Percentiles rank a stretch among this genome's conserved stretches.
Conservation (phyloP, 2,113 vertebrate species). For the Ophiodon elongatus region DNA sequence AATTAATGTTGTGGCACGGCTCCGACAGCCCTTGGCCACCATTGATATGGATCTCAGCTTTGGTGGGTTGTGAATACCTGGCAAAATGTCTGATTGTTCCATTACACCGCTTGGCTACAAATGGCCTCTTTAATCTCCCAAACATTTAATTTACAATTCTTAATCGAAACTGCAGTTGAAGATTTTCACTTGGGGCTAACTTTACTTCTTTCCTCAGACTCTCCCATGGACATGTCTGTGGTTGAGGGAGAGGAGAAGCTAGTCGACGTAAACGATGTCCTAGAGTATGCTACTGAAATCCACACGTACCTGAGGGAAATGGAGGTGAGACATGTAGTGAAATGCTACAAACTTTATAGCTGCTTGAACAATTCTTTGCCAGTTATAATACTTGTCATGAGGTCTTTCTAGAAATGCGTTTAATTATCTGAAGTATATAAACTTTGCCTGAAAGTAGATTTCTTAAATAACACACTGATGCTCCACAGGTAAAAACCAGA, state of each 20-base stretch:
- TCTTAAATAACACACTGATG: background rate
- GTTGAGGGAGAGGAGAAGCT: constrained; percentile 87
- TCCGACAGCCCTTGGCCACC: constrained; percentile 88
- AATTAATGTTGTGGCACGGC: constrained; percentile 80
- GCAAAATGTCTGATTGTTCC: background rate
- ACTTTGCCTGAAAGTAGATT: background rate
- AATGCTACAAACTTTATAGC: accelerated
- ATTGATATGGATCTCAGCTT: constrained; percentile 90
- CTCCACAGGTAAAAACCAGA: constrained; percentile 89
- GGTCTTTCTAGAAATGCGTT: background rate
- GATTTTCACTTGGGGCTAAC: background rate
- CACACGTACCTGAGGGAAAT: constrained; percentile 92
- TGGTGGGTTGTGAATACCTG: constrained; percentile 78
- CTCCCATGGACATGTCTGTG: constrained; percentile 95
- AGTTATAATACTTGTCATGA: background rate
- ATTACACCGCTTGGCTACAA: background rate
- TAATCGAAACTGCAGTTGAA: background rate
- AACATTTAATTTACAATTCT: no score
- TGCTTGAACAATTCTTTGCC: background rate
- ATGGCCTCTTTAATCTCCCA: background rate
- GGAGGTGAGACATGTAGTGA: constrained; percentile 86
- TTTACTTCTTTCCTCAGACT: constrained; percentile 81
- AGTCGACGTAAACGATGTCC: constrained; percentile 84
- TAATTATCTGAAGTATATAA: background rate
- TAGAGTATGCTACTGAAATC: constrained; percentile 92